Base-by-base conservation (phyloP, 2,797 vertebrate genomes). In the Moxostoma hubbsi region DNA sequence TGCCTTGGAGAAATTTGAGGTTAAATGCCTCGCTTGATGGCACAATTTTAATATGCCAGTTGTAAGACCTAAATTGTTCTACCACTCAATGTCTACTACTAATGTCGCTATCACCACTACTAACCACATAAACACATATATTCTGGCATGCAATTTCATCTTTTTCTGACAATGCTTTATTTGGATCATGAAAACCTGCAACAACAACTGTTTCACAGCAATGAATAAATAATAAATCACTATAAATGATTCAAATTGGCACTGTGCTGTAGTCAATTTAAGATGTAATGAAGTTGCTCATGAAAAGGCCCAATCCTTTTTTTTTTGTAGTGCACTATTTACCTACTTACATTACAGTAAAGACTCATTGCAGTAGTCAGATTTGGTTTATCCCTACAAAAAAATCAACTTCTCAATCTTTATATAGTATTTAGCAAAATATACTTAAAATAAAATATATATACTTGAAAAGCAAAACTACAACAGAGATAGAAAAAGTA, bases 161-260 rank as follows among this genome's bases (percentile, higher is more conserved):
- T 7, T 69, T 53, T 61, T 13, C 13, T 50, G 49, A 77, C 55
- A 69, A 51, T 49, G 46, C 53, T 65, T 67, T 7, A 50, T 76
- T 67, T 49, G 50, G 36, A 65, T 54, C 24, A 45, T 10, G 24
- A 75, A 61, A 72, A 57, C 47, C 59, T 73, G 9, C 51, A 73
- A 12, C 74, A 89, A 84, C 89, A 90, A 89, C 36, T 4, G 78
- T 90, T 90, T 89, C 84, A 90, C 88, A 85, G 85, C 87, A 86
- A 50, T 87, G 88, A 89, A 87, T 92, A 85, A 91, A 93, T 92
- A 89, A 90, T 90, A 87, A 86, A 88, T 90, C 77, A 74, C 85
- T 90, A 90, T 91, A 89, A 90, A 90, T 90, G 82, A 91, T 90
- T 93, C 86, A 89, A 88, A 58, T 0, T 5, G 54, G 75, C 10